Percentiles rank a stretch among this genome's conserved stretches.
Conservation (phyloP, 1,140 invertebrate genomes). For the Ceratina australensis region DNA sequence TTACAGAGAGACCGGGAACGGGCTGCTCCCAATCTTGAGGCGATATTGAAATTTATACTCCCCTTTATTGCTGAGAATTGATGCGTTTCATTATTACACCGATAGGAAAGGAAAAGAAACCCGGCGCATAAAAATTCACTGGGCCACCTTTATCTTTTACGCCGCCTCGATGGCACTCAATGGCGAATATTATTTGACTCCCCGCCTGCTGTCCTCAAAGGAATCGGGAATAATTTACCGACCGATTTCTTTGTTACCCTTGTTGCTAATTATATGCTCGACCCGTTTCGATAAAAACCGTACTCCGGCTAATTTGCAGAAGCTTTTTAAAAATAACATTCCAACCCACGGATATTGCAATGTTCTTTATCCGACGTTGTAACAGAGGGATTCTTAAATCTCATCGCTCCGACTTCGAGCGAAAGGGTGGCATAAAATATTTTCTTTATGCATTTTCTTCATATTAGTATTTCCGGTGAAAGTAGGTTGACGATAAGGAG, state of each 20-base stretch:
- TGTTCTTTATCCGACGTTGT: no score
- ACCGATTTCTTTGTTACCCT: background rate
- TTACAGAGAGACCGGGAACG: background rate
- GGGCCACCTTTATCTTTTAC: background rate
- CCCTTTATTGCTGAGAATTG: background rate
- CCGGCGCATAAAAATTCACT: slow-evolving; percentile 4
- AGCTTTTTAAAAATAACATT: no score
- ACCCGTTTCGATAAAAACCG: background rate
- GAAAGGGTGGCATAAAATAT: no score
- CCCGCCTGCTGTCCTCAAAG: background rate
- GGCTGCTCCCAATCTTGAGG: background rate
- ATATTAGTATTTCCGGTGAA: no score
- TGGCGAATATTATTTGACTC: background rate
- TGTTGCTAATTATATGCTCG: background rate
- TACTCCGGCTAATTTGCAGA: background rate
- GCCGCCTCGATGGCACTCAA: background rate
- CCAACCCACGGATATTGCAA: no score
- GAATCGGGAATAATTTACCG: background rate
- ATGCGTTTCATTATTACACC: slow-evolving; percentile 6
- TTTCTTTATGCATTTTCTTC: no score
- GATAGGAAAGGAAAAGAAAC: background rate
- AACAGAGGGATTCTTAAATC: no score
- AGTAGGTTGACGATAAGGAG: no score
- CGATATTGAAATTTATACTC: slow-evolving; percentile 18
- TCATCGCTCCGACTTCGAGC: no score